Evolutionary conservation across 1,140 invertebrate species (phyloP), one percentile per base, ranked within the genome.

Genomic region (Drosophila dunni): DNA sequence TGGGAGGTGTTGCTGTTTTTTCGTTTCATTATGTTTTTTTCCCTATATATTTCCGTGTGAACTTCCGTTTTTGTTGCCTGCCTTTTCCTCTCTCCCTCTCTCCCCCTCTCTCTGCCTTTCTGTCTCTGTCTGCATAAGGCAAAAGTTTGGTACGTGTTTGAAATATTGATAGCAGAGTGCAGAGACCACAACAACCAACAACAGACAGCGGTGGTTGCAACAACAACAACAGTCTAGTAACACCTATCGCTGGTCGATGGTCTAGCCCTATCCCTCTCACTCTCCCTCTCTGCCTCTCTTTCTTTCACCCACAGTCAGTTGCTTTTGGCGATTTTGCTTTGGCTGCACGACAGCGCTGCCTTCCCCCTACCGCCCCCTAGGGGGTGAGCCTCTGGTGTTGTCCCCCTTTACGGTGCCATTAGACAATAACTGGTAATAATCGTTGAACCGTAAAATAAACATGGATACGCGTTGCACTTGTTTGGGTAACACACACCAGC

Each of bases 391-490:
- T 56, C n/a, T 44, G 13, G 54, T 40, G 44, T 44, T 81, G 79
- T 66, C 82, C 76, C 83, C 79, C 72, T 85, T 86, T 85, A 75
- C 69, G 79, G 63, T 74, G 68, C 74, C 74, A 85, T 90, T 90
- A 81, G 84, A 89, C 84, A 89, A 89, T 89, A 89, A 89, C 84
- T 89, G 81, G 84, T 84, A 89, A 89, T 89, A 89, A 89, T 90
- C 84, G 85, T 89, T 89, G 84, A 89, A 89, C 84, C 84, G 84
- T 89, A 89, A 89, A 89, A 89, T 89, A 89, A 89, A 89, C 84
- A 89, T 89, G 85, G 80, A 89, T 89, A 84, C 84, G 75, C 70
- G 75, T 61, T 90, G 84, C 85, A 89, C 84, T 89, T 89, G 81
- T 84, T 89, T 89, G 72, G 85, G 84, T 72, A 81, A 78, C 76